phyloP scores from a whole-genome alignment of 2,888 invertebrate species.

The Gortyna flavago region DNA sequence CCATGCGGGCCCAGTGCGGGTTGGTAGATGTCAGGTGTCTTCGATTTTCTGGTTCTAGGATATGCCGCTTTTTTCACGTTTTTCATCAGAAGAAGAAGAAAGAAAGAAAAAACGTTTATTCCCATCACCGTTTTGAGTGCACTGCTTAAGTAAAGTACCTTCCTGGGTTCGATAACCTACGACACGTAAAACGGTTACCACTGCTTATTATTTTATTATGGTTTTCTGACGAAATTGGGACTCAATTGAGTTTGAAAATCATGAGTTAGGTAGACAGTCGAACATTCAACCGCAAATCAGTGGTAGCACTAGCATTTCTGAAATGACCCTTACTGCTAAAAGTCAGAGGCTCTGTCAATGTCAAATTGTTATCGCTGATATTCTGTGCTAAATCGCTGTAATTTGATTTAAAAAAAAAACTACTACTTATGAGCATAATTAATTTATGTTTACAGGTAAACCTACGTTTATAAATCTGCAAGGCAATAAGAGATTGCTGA shows the following conservation, averaged over 20 bases:
- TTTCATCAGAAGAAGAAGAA: too few species aligned
- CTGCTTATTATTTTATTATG: not conserved
- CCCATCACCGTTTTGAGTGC: not conserved
- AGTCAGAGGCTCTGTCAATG: too few species aligned
- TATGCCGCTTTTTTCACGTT: not conserved
- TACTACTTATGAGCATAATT: too few species aligned
- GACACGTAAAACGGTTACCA: not conserved
- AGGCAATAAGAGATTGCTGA: slow-evolving; percentile 36
- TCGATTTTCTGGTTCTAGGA: not conserved
- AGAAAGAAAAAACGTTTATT: too few species aligned
- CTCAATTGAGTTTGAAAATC: not conserved
- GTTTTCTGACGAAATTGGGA: not conserved
- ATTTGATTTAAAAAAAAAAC: not conserved
- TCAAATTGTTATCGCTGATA: too few species aligned
- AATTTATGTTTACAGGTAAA: slow-evolving; percentile 29
- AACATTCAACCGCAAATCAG: too few species aligned
- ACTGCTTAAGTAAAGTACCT: too few species aligned
- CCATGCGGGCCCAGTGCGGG: not conserved
- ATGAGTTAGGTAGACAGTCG: too few species aligned
- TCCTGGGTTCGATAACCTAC: too few species aligned
- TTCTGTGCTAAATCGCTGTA: too few species aligned
- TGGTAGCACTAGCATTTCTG: too few species aligned
- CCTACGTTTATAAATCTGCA: slow-evolving; percentile 29
- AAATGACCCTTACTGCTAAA: too few species aligned
- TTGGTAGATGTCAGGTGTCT: not conserved